Evolutionary conservation across 2,888 invertebrate species (phyloP), one percentile per base, ranked within the genome.

Genomic region (Omphaloscelis lunosa): DNA sequence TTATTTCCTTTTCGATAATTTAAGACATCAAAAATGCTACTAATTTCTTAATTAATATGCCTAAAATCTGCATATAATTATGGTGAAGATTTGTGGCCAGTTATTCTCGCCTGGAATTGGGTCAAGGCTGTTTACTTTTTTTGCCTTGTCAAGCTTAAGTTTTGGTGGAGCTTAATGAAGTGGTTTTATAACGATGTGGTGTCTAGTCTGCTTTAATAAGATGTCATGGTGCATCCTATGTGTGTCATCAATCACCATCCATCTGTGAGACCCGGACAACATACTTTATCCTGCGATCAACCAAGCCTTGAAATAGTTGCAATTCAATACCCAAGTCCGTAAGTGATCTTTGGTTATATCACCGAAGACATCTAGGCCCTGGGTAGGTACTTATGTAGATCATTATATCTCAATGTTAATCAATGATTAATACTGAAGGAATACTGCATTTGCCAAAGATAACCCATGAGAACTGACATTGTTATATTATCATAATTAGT

Each of bases 41-140:
- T 53, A 45, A 72, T 34, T 71, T 80, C 41, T 58, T 76, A 12
- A 62, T 70, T 74, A 29, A 39, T 51, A 71, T 62, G 23, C 58
- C 34, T 41, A 73, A 70, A 20, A 51, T 59, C 62, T 72, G 48
- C 79, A 71, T 70, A 53, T 66, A n/a, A n/a, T n/a, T n/a, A 51
- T 27, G 17, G 29, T 4, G 17, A 74, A 72, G 20, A 74, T 68
- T n/a, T 72, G 12, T 59, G 27, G 23, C 12, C 63, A 45, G 20
- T 66, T 72, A 69, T 63, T 74, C 56, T 62, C 27, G n/a, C 17
- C 12, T 27, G 20, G 9, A 83, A 69, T 83, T 80, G 45, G 61
- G 74, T 76, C 77, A 84, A 80, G 84, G 81, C 20, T 48, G 27
- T 27, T 58, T 34, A 48, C 65, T 76, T 72, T 83, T 65, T 75